Base-by-base conservation (phyloP, 2,113 vertebrate species). In the Pachyramphus minor region DNA sequence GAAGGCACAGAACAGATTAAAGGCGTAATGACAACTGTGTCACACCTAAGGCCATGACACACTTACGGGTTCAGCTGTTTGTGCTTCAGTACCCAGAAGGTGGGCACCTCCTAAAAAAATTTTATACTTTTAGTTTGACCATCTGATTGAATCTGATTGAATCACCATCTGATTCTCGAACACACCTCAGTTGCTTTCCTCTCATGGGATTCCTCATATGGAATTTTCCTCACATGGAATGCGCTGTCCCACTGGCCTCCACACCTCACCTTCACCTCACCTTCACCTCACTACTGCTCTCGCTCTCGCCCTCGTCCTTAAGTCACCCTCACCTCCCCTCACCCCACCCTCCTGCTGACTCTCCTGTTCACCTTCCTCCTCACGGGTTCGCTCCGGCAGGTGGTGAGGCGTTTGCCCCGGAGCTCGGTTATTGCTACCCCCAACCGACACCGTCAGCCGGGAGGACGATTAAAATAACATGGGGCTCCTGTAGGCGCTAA, bases 401-500 rank as follows among this genome's bases (percentile, higher is more conserved):
- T 30, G 16, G 19, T 4, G 73, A 77, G 73, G 85, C 63, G 50
- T 56, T 93, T 39, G 60, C 24, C 82, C 66, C 45, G 31, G 47
- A 41, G 63, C 80, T 39, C 44, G 13, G 58, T 83, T 53, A n/a
- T 24, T 59, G 76, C 74, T 35, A 39, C 68, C 93, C 35, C 9
- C 31, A 20, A 6, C 8, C 22, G 5, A 7, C 84, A 5, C 3
- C 18, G 55, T 35, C 15, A 60, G 18, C 24, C 33, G 6, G 23
- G 60, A 30, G 47, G 30, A 23, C 6, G 47, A 60, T 56, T 78
- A 41, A 86, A 90, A 92, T 59, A 77, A 59, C 71, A n/a, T 33
- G 81, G 95, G 89, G 81, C 90, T 90, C 75, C 95, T 97, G 95
- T 91, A 94, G 98, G 98, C 97, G 89, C 96, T 98, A 98, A 99